Evolutionary conservation across 2,113 vertebrate genomes (phyloP).

Genomic region (Heterotis niloticus): DNA sequence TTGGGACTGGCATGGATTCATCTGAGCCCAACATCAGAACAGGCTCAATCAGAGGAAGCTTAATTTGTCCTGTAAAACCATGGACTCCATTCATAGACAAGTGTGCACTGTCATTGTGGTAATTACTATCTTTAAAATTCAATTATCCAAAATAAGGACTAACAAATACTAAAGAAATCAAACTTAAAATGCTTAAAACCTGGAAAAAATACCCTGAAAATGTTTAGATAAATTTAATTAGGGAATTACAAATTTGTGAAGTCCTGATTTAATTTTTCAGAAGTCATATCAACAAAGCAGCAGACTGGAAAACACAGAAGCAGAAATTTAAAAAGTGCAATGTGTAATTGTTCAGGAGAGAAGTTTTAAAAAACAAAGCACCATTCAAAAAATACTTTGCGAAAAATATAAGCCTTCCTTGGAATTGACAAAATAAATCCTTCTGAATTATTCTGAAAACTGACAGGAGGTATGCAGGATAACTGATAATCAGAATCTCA

Average conservation of each 20-base stretch:
- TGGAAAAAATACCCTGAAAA: not conserved
- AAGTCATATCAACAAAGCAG: slow-evolving; percentile 11
- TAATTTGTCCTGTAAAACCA: not conserved
- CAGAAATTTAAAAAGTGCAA: not conserved
- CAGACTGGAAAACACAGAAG: not conserved
- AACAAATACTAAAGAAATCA: not conserved
- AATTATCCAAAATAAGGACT: not conserved
- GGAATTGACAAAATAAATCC: not conserved
- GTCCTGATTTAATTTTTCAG: not conserved
- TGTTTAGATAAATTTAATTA: not conserved
- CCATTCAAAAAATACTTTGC: not conserved
- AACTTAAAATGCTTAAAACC: not conserved
- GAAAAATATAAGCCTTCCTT: not conserved
- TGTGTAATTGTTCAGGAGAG: slow-evolving; percentile 5
- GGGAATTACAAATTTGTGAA: not conserved
- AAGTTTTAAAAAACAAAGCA: not conserved
- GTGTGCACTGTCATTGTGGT: not conserved
- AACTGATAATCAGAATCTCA: not conserved
- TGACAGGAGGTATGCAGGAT: not conserved
- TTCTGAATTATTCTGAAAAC: not conserved
- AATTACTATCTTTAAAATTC: not conserved
- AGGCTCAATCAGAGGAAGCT: not conserved
- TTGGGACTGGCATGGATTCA: not conserved
- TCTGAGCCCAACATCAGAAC: not conserved
- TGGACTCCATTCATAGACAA: not conserved